Percentiles rank a stretch among this genome's conserved stretches.
Conservation (phyloP, 2,113 vertebrate genomes). For the Colinus virginianus region DNA sequence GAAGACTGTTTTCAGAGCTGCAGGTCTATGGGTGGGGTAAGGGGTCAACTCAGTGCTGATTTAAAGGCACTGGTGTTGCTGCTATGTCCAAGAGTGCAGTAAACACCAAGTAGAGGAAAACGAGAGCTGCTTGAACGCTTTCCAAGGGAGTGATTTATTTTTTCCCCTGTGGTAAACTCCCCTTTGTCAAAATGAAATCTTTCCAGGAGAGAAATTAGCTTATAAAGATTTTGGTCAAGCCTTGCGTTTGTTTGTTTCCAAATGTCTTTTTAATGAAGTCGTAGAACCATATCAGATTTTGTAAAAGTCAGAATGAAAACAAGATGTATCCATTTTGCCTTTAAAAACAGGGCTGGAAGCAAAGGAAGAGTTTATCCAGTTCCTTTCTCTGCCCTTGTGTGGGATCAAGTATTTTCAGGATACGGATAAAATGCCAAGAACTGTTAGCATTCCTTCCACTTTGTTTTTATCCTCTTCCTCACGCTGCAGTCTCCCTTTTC, state of each 20-base stretch:
- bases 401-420: neutral
- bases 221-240: neutral
- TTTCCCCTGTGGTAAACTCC: neutral
- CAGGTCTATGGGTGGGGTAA: accelerated
- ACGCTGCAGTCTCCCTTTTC: neutral
- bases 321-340: neutral
- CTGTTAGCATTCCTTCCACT: neutral
- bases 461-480: neutral
- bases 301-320: constrained; percentile 12
- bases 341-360: neutral
- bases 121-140: neutral
- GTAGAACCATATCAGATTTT: neutral
- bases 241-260: constrained; percentile 24
- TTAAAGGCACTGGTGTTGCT: neutral
- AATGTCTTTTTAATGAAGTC: constrained; percentile 3
- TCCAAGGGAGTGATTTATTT: neutral
- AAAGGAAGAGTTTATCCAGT: neutral
- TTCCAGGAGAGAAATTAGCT: neutral
- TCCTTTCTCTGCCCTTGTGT: neutral
- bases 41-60: too few species aligned
- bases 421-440: neutral
- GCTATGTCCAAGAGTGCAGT: neutral
- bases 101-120: neutral
- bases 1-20: neutral
- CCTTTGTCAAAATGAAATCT: neutral